Conservation (phyloP, 2,888 invertebrate species). For the Chymomyza caudatula region DNA sequence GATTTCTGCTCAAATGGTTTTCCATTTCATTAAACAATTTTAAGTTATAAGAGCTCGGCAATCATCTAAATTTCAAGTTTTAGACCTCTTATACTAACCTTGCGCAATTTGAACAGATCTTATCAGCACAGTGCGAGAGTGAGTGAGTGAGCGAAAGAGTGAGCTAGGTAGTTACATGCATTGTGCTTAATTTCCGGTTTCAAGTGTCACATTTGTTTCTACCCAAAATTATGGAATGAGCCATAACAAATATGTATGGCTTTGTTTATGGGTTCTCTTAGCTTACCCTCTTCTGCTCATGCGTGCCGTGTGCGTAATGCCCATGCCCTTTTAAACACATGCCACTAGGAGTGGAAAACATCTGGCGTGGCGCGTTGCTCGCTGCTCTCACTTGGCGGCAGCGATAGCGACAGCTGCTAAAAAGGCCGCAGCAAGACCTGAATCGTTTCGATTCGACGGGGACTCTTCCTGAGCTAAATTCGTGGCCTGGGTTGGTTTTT, state of each 20-base stretch:
- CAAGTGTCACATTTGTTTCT: constrained; percentile 56
- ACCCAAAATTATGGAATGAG: constrained; percentile 58
- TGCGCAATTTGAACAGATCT: constrained; percentile 2
- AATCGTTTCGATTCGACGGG: neutral
- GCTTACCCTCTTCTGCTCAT: neutral
- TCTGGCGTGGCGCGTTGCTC: constrained; percentile 42
- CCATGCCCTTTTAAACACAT: neutral
- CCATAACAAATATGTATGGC: constrained; percentile 47
- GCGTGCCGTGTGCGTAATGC: too few species aligned
- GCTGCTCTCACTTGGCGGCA: neutral
- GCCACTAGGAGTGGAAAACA: constrained; percentile 28
- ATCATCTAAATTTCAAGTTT: too few species aligned
- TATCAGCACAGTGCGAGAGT: neutral
- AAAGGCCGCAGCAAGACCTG: neutral
- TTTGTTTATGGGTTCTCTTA: neutral
- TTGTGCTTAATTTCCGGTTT: constrained; percentile 66
- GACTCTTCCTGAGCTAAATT: neutral
- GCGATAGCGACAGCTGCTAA: neutral
- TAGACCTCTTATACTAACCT: constrained; percentile 10
- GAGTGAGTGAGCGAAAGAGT: constrained; percentile 1
- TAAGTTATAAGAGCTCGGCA: neutral
- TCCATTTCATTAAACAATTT: neutral
- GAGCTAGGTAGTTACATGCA: constrained; percentile 42
- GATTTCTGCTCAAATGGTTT: neutral
- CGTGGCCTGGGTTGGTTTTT: neutral